phyloP scores from a whole-genome alignment of 2,113 vertebrate species.

The Alectura lathami region DNA sequence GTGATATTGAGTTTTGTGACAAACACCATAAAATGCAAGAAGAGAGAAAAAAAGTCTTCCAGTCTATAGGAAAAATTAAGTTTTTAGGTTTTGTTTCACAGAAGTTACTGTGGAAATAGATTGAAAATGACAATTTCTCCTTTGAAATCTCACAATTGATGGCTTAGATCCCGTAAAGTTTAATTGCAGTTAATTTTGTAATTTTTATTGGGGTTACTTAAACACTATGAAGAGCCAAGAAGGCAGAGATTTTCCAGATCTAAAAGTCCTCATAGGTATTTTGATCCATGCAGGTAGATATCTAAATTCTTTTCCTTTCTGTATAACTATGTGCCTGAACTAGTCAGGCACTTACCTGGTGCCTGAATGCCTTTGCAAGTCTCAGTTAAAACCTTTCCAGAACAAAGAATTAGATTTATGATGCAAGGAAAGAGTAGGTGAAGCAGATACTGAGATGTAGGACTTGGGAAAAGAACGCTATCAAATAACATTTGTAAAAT shows the following conservation, averaged over 20 bases:
- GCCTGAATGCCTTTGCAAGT: not conserved
- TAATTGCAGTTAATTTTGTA: not conserved
- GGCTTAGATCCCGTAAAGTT: not conserved
- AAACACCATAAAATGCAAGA: not conserved
- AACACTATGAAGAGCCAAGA: not conserved
- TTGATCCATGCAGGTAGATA: not conserved
- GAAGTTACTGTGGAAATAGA: not conserved
- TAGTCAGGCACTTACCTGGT: not conserved
- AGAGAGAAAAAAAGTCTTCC: not conserved
- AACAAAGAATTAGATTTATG: not conserved
- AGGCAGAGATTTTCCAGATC: not conserved
- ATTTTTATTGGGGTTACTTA: not conserved
- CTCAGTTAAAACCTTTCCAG: not conserved
- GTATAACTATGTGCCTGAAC: not conserved
- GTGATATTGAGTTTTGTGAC: not conserved
- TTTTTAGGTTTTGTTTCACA: not conserved
- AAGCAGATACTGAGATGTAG: not conserved
- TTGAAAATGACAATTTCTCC: not conserved
- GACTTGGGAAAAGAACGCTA: not conserved
- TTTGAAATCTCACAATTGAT: not conserved
- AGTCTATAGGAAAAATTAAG: not conserved
- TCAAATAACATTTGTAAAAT: not conserved
- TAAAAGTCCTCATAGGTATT: not conserved
- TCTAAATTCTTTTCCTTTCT: not conserved
- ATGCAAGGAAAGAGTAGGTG: not conserved